Evolutionary conservation across 2,113 vertebrate species (phyloP).

Genomic region (Amblyornis subalaris): DNA sequence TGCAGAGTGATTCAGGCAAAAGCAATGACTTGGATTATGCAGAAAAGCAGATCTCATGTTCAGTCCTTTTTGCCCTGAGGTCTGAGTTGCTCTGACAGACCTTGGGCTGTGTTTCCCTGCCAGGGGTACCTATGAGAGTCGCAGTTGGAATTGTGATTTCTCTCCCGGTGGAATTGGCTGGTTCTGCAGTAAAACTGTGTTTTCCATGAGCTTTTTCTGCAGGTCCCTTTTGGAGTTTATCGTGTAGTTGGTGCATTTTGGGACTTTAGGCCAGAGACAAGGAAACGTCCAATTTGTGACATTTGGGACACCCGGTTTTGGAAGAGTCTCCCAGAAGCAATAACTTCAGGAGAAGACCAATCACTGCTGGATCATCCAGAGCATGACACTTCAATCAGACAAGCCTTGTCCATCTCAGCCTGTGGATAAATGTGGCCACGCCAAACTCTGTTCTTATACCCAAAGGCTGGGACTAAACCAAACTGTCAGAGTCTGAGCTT

Average conservation of each 20-base stretch:
- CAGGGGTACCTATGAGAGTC: not conserved
- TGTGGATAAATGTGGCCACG: not conserved
- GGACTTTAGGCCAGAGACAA: not conserved
- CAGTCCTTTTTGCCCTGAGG: not conserved
- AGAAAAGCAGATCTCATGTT: not conserved
- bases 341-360: not conserved
- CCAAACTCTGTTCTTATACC: not conserved
- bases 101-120: not conserved
- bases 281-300: not conserved
- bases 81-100: not conserved
- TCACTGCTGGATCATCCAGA: not conserved
- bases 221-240: not conserved
- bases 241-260: not conserved
- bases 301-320: not conserved
- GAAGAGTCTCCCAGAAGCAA: not conserved
- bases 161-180: not conserved
- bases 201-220: not conserved
- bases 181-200: not conserved
- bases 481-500: not conserved
- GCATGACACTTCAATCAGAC: not conserved
- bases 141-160: not conserved
- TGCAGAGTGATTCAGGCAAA: not conserved
- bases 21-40: not conserved
- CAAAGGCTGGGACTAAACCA: not conserved
- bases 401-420: not conserved